Evolutionary conservation across 2,113 vertebrate genomes (phyloP).

Genomic region (Gulo gulo): DNA sequence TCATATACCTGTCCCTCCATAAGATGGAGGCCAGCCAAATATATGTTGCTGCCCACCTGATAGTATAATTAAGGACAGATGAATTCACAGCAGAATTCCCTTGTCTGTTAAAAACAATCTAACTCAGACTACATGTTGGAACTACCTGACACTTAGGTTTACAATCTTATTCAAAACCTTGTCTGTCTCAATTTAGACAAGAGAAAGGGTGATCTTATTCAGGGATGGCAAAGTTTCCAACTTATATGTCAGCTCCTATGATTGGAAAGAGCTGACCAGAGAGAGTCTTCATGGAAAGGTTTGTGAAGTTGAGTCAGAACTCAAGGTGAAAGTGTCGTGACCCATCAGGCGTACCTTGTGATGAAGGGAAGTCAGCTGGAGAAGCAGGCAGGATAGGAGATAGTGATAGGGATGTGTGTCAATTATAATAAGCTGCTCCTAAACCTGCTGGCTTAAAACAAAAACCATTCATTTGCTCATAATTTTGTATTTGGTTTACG

Average conservation of each 20-base stretch:
- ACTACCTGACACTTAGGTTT: not conserved
- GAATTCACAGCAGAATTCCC: not conserved
- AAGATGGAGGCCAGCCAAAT: not conserved
- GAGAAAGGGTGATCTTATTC: not conserved
- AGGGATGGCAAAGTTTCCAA: not conserved
- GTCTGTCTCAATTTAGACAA: not conserved
- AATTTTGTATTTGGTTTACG: not conserved
- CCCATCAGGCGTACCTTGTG: too few relatives aligned
- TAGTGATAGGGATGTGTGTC: fast-evolving
- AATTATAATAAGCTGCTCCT: not conserved
- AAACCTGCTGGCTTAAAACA: not conserved
- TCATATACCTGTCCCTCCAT: not conserved
- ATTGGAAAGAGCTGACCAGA: not conserved
- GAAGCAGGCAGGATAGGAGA: fast-evolving
- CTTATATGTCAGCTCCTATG: fast-evolving
- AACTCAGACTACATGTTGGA: not conserved
- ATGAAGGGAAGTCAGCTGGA: too few relatives aligned
- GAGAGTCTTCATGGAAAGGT: not conserved
- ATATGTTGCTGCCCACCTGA: not conserved
- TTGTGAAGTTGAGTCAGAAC: not conserved
- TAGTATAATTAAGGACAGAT: not conserved
- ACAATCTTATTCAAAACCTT: not conserved
- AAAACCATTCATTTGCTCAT: not conserved
- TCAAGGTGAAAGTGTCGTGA: not conserved
- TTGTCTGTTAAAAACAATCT: not conserved